phyloP scores from a whole-genome alignment of 2,888 invertebrate genomes.

The Hoplodrina ambigua region DNA sequence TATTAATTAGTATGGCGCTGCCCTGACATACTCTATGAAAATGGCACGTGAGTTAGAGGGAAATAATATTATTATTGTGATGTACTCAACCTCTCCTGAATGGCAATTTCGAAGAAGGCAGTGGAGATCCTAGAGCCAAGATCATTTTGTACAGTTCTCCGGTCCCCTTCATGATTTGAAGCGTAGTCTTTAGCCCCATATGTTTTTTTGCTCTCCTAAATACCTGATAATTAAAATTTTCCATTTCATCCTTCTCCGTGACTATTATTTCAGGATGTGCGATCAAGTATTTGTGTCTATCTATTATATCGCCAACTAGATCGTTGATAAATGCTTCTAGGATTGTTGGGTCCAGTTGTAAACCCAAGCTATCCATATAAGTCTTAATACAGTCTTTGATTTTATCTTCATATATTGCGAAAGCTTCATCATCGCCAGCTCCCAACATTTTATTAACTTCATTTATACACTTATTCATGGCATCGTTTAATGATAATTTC shows the following conservation, averaged over 20 bases:
- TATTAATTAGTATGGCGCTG: no score
- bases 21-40: no score
- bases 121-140: background rate
- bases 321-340: constrained; percentile 61
- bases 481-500: constrained; percentile 11
- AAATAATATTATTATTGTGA: background rate
- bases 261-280: constrained; percentile 65
- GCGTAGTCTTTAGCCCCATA: constrained; percentile 59
- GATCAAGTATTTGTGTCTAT: constrained; percentile 75
- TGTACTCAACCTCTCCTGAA: constrained; percentile 14
- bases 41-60: background rate
- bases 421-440: background rate
- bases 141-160: constrained; percentile 59
- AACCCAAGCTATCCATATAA: constrained; percentile 60
- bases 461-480: background rate
- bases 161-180: constrained; percentile 54
- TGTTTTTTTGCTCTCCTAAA: constrained; percentile 69
- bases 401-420: background rate
- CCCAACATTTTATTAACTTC: background rate
- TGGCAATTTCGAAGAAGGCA: no score
- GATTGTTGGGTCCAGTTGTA: constrained; percentile 53
- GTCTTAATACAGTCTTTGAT: constrained; percentile 7
- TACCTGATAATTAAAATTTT: constrained; percentile 76
- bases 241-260: constrained; percentile 68
- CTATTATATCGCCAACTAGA: constrained; percentile 70